Percentiles rank a stretch among this genome's conserved stretches.
Evolutionary conservation across 2,888 invertebrate species (phyloP).

Genomic region (Mimumesa dahlbomi): DNA sequence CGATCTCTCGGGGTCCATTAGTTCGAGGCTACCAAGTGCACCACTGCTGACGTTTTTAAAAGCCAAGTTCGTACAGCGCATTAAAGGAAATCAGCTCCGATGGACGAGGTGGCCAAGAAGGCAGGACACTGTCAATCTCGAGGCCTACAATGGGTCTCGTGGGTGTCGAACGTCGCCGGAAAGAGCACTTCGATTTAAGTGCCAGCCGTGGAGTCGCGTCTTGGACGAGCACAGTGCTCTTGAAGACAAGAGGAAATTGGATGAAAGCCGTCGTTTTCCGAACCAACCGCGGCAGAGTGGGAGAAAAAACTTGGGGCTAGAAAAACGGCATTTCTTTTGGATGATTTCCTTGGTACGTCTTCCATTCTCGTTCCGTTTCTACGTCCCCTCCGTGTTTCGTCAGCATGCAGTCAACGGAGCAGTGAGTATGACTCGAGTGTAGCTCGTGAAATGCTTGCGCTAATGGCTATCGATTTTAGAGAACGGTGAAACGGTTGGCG

Average conservation of each 20-base stretch:
- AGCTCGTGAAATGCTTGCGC: neutral
- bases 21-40: neutral
- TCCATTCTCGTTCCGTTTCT: neutral
- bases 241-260: constrained; percentile 58
- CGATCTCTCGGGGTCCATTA: neutral
- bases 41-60: neutral
- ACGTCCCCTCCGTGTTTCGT: neutral
- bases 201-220: constrained; percentile 27
- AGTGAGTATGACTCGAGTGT: neutral
- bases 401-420: neutral
- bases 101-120: neutral
- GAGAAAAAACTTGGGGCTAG: constrained; percentile 14
- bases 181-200: constrained; percentile 57
- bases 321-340: constrained; percentile 34
- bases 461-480: constrained; percentile 52
- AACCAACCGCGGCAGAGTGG: constrained; percentile 11
- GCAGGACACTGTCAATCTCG: constrained; percentile 27
- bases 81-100: constrained; percentile 23
- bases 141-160: constrained; percentile 39
- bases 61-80: neutral
- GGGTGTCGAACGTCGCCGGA: constrained; percentile 37
- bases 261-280: constrained; percentile 55
- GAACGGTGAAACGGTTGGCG: constrained; percentile 26
- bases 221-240: constrained; percentile 18
- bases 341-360: neutral